phyloP scores from a whole-genome alignment of 2,113 vertebrate genomes.

The Colius striatus region DNA sequence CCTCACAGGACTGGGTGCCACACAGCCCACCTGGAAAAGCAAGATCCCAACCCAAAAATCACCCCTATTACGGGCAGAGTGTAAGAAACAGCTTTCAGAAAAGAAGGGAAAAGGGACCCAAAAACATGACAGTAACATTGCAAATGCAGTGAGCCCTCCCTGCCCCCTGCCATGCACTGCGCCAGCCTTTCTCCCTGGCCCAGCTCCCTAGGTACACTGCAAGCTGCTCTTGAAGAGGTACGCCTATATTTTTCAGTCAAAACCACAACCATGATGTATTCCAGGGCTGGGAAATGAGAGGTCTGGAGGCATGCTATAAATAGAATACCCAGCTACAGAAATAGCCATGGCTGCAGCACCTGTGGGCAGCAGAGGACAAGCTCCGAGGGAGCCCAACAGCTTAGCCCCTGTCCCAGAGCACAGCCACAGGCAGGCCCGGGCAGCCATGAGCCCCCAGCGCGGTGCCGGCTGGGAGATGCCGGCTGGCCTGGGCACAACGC shows the following conservation, averaged over 20 bases:
- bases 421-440: no score
- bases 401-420: neutral
- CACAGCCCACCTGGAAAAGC: neutral
- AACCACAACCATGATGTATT: neutral
- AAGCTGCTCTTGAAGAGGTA: neutral
- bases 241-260: neutral
- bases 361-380: neutral
- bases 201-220: neutral
- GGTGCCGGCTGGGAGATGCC: neutral
- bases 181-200: neutral
- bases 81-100: neutral
- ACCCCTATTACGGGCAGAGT: no score
- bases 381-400: rapidly evolving
- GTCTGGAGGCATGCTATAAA: neutral
- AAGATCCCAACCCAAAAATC: neutral
- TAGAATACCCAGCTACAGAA: neutral
- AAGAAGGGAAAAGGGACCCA: neutral
- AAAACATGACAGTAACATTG: neutral
- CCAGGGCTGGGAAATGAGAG: neutral
- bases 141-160: rapidly evolving
- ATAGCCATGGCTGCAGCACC: neutral
- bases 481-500: neutral
- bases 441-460: neutral
- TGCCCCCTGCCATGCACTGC: rapidly evolving
- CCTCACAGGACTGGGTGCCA: neutral